Percentiles rank a stretch among this genome's conserved stretches.
These are phyloP conservation scores for Kradibia gibbosae DNA, from an alignment of 1,140 invertebrate species.

Conservation along the genomic window DNA sequence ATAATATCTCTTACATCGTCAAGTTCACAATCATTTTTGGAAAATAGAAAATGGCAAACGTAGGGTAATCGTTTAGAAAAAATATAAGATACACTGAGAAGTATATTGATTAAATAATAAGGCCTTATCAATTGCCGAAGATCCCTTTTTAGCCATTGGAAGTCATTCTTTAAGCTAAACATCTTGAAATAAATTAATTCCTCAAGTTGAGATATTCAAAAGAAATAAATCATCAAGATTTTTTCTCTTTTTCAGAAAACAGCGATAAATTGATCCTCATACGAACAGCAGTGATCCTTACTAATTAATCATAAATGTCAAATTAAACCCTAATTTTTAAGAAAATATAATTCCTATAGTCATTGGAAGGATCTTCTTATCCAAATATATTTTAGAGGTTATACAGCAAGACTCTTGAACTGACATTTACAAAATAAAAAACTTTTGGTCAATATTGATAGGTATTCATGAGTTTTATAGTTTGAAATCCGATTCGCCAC, in stretches of 20 bases:
- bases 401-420: not conserved
- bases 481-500: constrained; percentile 1
- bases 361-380: not conserved
- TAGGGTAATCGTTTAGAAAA: constrained; percentile 80
- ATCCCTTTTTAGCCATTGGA: constrained; percentile 77
- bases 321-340: not conserved
- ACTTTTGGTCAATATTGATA: not conserved
- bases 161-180: constrained; percentile 29
- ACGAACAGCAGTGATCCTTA: constrained; percentile 21
- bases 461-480: constrained; percentile 13
- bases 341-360: not conserved
- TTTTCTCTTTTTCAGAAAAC: constrained; percentile 39
- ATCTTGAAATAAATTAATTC: constrained; percentile 27
- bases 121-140: constrained; percentile 82
- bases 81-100: constrained; percentile 89
- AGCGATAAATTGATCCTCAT: constrained; percentile 37
- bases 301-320: not conserved
- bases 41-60: constrained; percentile 82
- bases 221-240: constrained; percentile 45
- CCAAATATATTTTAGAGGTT: constrained; percentile 24
- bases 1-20: constrained; percentile 78
- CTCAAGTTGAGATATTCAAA: constrained; percentile 2
- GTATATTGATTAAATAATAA: constrained; percentile 90
- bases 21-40: constrained; percentile 83
- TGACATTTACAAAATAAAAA: not conserved